Conservation (phyloP, 2,888 invertebrate genomes). For the Cerastis rubricosa region DNA sequence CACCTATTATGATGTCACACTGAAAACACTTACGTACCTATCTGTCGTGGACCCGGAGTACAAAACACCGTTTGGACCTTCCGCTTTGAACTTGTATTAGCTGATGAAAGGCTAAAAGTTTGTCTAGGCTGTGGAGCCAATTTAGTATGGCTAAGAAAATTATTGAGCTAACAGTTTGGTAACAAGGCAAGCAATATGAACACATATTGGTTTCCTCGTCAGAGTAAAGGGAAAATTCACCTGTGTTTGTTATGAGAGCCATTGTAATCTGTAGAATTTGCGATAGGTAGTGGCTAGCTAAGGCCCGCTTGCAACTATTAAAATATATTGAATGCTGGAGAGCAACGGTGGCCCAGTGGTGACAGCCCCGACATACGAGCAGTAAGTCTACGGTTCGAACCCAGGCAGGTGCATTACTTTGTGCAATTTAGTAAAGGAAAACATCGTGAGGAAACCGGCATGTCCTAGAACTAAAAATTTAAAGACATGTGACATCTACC, state of each 20-base stretch:
- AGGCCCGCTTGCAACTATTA: not conserved
- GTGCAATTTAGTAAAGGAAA: too few species aligned
- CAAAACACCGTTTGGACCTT: conserved; percentile 38
- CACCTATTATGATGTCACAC: not conserved
- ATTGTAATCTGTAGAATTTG: not conserved
- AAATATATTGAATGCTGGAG: too few species aligned
- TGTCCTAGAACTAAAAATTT: too few species aligned
- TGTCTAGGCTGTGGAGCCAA: conserved; percentile 24
- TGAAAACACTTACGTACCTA: conserved; percentile 40
- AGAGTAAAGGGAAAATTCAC: not conserved
- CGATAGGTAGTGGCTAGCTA: not conserved
- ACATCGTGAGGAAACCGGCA: too few species aligned
- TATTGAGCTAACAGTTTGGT: not conserved
- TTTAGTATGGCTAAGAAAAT: conserved; percentile 14
- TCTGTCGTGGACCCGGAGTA: conserved; percentile 19
- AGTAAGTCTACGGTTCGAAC: too few species aligned
- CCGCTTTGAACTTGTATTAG: conserved; percentile 57
- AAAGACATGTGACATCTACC: too few species aligned
- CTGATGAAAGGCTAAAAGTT: conserved; percentile 54
- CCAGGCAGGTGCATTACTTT: too few species aligned
- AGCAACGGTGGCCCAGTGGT: too few species aligned
- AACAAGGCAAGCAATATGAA: not conserved
- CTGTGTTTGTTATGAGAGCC: not conserved
- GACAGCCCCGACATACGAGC: too few species aligned
- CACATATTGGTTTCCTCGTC: not conserved